Base-by-base conservation (phyloP, 2,888 invertebrate species). In the Euspilapteryx auroguttella region DNA sequence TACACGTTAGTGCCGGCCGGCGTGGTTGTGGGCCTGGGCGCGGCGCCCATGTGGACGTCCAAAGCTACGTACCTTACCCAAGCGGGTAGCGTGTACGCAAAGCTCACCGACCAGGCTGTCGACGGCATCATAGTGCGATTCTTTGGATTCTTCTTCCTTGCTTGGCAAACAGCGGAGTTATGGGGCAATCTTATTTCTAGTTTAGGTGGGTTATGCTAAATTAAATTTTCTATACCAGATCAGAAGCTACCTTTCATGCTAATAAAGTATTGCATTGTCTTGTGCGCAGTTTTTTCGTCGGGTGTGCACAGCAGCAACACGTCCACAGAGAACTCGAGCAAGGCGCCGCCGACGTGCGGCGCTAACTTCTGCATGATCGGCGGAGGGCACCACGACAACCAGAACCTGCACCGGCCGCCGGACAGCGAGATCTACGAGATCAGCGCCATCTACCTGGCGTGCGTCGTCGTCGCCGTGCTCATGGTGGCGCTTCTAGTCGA, bases 41-140 rank as follows among this genome's bases (percentile, higher is more conserved):
- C 95, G 2, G 96, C 96, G 0, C 96, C 96, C 26, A 89, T 98
- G 86, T 98, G 98, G 98, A 92, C 95, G 1, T 93, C 97, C n/a
- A 94, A 97, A 61, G 96, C 97, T 33, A 94, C 94, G 2, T 98
- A 98, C 57, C 80, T 98, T 36, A 97, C 97, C 9, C 92, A 95
- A 71, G 91, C 89, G 23, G 96, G 94, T 25, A 89, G 91, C 36
- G 73, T 73, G 7, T 73, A 73, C 69, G 92, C 96, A 10, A 89
- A 89, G 51, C 73, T 94, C 35, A 90, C 90, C 9, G 88, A 89
- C 46, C 89, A 91, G 53, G 83, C 89, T 14, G 86, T 91, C 29
- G 93, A 94, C 56, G 93, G 92, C 12, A 92, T 95, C 43, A 93
- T 98, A 43, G 95, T 95, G 32, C 78, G 94, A 48, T 97, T 98